Evolutionary conservation across 2,888 invertebrate species (phyloP), one percentile per base, ranked within the genome.

Genomic region (Chymomyza caudatula): DNA sequence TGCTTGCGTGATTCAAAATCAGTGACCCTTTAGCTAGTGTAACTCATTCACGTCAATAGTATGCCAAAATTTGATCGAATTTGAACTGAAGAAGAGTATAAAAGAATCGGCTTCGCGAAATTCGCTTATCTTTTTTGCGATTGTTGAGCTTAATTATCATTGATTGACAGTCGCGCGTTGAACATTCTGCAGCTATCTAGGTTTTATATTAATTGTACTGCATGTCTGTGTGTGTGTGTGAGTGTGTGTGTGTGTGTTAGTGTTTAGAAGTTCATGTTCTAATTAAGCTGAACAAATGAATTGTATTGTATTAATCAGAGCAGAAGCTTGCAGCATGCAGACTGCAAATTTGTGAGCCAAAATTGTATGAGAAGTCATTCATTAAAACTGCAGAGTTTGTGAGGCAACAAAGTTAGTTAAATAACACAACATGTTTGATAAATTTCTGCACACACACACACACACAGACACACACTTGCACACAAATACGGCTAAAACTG

Each of bases 291-390:
- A 55, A 64, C 65, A 68, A 68, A 68, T 73, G 44, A 65, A 65
- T 72, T 65, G 59, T 63, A 60, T 65, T 60, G 20, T 3, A 37
- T 37, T 8, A 2, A 11, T 37, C 29, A 37, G 25, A 25, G 25
- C 25, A 25, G 2, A 6, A 37, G 29, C 29, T 11, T 11, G 11
- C 4, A 37, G 11, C 37, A 37, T 37, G 29, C 29, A 11, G 29
- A n/a, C 15, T 70, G 65, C 49, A 71, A 60, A 60, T 70, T n/a
- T 70, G 64, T 64, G 56, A 49, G 64, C 37, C 43, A 15, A 54
- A 55, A 60, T 65, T 65, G 56, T 65, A 71, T 70, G 60, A 58
- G 60, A 58, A 71, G 71, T 37, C 11, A 71, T 70, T 70, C 60
- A 70, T 65, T 70, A 65, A 61, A 61, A 54, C 65, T 43, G 58